A percentile compares a stretch with the other conserved stretches of the same genome.
These are phyloP conservation scores for Myotis findleyi DNA, from an alignment of 2,797 vertebrate genomes.

Conservation along the genomic window DNA sequence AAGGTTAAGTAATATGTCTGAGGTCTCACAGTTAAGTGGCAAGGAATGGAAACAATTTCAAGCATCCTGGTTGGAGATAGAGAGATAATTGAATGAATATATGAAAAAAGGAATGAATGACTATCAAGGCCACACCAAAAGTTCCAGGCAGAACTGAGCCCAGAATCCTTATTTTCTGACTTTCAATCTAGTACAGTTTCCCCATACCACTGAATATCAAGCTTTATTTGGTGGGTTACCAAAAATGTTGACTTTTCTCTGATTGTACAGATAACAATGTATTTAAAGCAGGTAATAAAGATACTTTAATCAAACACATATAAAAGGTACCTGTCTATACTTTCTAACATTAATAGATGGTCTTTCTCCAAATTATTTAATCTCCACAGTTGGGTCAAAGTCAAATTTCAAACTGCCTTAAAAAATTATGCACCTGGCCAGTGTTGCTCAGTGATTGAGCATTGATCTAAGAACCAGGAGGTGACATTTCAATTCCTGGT, in stretches of 20 bases:
- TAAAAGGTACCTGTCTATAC: neutral
- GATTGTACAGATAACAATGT: neutral
- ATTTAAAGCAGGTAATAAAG: neutral
- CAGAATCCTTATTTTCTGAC: neutral
- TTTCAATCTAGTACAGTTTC: neutral
- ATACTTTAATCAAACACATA: constrained; percentile 4
- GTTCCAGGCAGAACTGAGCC: neutral
- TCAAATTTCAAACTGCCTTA: neutral
- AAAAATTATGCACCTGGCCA: neutral
- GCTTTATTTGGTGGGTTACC: neutral
- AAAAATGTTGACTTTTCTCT: neutral
- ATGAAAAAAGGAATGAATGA: neutral
- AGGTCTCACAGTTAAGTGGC: neutral
- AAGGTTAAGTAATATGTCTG: neutral
- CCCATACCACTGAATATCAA: neutral
- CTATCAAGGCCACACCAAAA: neutral
- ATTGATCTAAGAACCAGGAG: no score
- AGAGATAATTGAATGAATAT: neutral
- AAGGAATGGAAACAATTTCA: neutral
- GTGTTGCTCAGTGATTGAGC: no score
- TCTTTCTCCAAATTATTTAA: constrained; percentile 33
- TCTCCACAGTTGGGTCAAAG: neutral
- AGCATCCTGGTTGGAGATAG: neutral
- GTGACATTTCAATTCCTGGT: no score
- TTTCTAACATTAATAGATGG: neutral